Evolutionary conservation across 2,113 vertebrate genomes (phyloP), one percentile per base, ranked within the genome.

Genomic region (Coreoperca whiteheadi): DNA sequence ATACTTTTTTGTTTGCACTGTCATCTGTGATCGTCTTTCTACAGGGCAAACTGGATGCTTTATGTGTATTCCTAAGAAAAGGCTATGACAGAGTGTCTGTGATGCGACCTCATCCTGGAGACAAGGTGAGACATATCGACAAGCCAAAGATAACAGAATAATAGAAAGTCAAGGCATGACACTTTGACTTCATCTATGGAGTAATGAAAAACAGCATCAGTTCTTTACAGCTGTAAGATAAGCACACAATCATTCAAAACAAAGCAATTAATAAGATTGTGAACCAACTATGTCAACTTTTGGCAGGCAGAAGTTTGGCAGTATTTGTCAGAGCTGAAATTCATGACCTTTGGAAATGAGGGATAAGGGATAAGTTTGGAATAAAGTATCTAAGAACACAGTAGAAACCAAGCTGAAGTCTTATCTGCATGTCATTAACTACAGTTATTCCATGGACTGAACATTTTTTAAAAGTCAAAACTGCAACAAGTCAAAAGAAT

Each of bases 51-150:
- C 88, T 99, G 87, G 98, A 99, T 25, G 97, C 98, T 23, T 93
- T 99, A 64, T 98, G 96, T 95, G 96, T 98, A 1, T 94, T 99
- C 70, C 94, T 99, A 85, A 91, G 96, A 85, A 98, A 96, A 90
- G 97, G 98, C 21, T 99, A 99, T 1, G 96, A 98, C 89, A 95
- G 98, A 0, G 97, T 99, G 21, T 99, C 98, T 0, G 95, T 99
- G 93, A 99, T 99, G 98, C 95, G 98, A 68, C 98, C 98, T 1
- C 97, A 97, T 88, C 98, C 98, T 1, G 98, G 98, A 95, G 98
- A 99, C 89, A 98, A 98, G 97, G 98, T 99, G 96, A 85, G 11
- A 66, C 28, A 51, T 0, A 34, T 9, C 3, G 6, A 64, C 66
- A 65, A 23, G 56, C 46, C 73, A 48, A 41, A 60, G 46, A 65